phyloP scores from a whole-genome alignment of 2,113 vertebrate genomes.

The Brienomyrus longianalis region DNA sequence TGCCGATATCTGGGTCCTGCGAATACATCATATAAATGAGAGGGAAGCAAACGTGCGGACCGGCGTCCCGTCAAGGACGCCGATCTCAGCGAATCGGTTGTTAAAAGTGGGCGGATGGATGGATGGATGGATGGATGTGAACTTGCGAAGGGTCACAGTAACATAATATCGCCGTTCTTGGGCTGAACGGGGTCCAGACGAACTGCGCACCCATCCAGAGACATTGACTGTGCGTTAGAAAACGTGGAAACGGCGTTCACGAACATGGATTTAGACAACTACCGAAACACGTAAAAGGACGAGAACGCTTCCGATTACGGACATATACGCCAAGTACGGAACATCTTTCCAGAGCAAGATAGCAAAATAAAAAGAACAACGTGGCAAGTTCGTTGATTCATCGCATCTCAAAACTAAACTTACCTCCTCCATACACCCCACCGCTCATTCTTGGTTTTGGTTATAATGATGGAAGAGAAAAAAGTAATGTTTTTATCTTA shows the following conservation, averaged over 20 bases:
- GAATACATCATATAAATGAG: not conserved
- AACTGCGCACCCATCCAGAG: not conserved
- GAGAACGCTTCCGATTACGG: not conserved
- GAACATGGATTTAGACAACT: not conserved
- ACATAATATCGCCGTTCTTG: not conserved
- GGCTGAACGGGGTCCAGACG: not conserved
- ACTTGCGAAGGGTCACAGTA: not conserved
- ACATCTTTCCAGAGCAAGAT: not conserved
- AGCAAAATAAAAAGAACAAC: not conserved
- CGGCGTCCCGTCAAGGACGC: not conserved
- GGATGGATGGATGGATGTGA: not conserved
- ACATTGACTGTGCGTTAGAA: not conserved
- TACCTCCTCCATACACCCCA: slow-evolving; percentile 71
- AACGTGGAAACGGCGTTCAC: not conserved
- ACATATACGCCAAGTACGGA: not conserved
- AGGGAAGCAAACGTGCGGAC: not conserved
- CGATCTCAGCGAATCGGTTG: not conserved
- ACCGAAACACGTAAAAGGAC: not conserved
- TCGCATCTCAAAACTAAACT: slow-evolving; percentile 33
- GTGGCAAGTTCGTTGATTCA: not conserved
- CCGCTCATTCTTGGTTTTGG: slow-evolving; percentile 60
- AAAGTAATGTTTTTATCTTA: not conserved
- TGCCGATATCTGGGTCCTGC: not conserved
- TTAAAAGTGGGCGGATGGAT: not conserved
- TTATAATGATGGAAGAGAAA: not conserved